Base-by-base conservation (phyloP, 2,113 vertebrate genomes). In the Vireo altiloquus region DNA sequence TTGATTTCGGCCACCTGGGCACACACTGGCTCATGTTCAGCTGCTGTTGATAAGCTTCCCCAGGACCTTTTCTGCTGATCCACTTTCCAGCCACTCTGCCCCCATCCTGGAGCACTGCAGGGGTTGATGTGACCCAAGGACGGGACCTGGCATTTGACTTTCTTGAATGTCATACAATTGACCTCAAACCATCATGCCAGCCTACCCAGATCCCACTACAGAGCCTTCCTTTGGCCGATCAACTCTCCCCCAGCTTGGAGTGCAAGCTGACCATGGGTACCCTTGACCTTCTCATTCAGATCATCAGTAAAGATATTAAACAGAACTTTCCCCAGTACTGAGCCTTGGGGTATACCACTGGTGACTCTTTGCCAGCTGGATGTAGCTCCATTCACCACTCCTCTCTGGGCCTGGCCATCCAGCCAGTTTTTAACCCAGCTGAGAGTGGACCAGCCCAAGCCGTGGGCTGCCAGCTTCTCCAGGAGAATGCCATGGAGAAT, bases 141-240 rank as follows among this genome's bases (percentile, higher is more conserved):
- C 24, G 61, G n/a, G n/a, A 47, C 15, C 10, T 13, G 15, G 13
- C 11, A 44, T 33, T 52, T 30, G 11, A 8, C 10, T 9, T 52
- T 39, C 33, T 52, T 52, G 6, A 59, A 59, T 33, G 7, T 49
- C 52, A 17, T 4, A 66, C 19, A 39, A 21, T 1, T 66, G 52
- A 28, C 33, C 22, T n/a, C 20, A 37, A 15, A 20, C 64, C 12
- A 37, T 39, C 0, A 0, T 46, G 39, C 19, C 33, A 66, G 22
- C 13, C 37, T n/a, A 7, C 15, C 33, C 49, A 44, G 30, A 25
- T 21, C 19, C 37, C 44, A 14, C 15, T 52, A 33, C 19, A 66
- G 44, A 46, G 13, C 28, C 46, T 52, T 66, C 28, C 23, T 21
- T 59, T 59, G 23, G 31, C 35, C 64, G 31, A 57, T 15, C 42